Conservation (phyloP, 2,797 vertebrate species). For the Chaetophractus vellerosus region DNA sequence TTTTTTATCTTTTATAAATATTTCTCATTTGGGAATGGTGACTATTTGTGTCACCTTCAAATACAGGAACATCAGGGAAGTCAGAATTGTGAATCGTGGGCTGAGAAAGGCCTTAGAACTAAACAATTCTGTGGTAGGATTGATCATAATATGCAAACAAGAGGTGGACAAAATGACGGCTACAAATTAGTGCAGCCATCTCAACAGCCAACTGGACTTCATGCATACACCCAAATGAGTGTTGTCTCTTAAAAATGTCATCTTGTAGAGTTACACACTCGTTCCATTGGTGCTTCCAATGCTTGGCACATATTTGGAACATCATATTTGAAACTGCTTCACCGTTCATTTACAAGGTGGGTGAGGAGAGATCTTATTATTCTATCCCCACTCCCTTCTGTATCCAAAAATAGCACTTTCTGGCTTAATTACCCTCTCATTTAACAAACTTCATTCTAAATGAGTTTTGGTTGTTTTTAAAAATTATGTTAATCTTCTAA, state of each 20-base stretch:
- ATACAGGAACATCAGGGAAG: not conserved
- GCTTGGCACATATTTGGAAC: not conserved
- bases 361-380: not conserved
- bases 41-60: not conserved
- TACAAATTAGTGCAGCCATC: not conserved
- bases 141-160: not conserved
- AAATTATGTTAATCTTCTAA: not conserved
- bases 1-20: not conserved
- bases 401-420: not conserved
- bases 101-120: not conserved
- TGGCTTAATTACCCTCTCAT: constrained; percentile 12
- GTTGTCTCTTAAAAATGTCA: not conserved
- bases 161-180: not conserved
- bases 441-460: constrained; percentile 28
- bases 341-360: not conserved
- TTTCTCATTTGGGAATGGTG: constrained; percentile 31
- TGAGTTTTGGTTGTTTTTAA: constrained; percentile 11
- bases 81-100: not conserved
- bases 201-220: not conserved
- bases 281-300: not conserved
- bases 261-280: not conserved
- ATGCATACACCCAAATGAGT: not conserved
- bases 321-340: not conserved
- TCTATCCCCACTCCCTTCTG: not conserved
- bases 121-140: not conserved